A percentile compares a stretch with the other conserved stretches of the same genome.
Conservation (phyloP, 2,113 vertebrate genomes). For the Morone chrysops region DNA sequence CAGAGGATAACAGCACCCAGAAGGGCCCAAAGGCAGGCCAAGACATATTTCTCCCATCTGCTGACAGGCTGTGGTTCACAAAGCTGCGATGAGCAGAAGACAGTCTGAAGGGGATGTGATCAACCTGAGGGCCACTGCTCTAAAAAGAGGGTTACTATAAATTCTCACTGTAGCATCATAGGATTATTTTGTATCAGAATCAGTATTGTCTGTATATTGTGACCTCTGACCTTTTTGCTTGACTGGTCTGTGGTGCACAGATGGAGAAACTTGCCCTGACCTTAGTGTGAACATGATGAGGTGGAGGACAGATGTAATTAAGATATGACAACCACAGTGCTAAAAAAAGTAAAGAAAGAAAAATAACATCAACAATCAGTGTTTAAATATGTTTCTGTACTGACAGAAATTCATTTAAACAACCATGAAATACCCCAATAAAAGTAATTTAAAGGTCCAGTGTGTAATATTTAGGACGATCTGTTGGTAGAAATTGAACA, state of each 20-base stretch:
- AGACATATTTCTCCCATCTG: constrained; percentile 10
- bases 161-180: too few relatives aligned
- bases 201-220: not conserved
- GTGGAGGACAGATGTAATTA: not conserved
- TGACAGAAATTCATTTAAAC: not conserved
- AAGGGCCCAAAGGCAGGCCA: not conserved
- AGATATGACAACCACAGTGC: not conserved
- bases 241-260: not conserved
- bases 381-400: not conserved
- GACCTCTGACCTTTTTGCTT: not conserved
- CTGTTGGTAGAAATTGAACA: too few relatives aligned
- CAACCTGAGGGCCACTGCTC: not conserved
- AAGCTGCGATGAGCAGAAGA: not conserved
- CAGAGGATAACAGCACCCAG: not conserved
- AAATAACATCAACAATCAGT: not conserved
- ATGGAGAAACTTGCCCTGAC: too few relatives aligned
- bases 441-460: too few relatives aligned
- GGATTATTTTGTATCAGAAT: not conserved
- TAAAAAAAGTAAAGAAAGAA: too few relatives aligned
- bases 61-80: not conserved
- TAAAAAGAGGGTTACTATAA: not conserved
- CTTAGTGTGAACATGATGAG: not conserved
- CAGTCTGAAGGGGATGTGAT: not conserved
- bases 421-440: too few relatives aligned
- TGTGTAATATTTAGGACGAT: too few relatives aligned